Evolutionary conservation across 2,113 vertebrate genomes (phyloP).

Genomic region (Talpa occidentalis): DNA sequence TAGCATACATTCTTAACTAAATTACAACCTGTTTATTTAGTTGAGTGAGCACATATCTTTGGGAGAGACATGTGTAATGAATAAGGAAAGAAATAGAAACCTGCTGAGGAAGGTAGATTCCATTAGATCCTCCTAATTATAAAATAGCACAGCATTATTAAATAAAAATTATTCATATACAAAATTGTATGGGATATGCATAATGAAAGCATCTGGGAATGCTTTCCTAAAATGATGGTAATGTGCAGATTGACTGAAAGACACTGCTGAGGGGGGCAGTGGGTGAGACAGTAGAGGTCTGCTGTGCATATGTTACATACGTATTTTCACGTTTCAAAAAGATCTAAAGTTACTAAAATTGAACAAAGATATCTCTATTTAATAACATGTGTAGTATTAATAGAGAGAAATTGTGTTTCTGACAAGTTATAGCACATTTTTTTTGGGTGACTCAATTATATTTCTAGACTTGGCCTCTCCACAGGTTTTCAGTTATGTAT

Average conservation of each 20-base stretch:
- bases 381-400: not conserved
- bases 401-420: not conserved
- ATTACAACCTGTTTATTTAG: slow-evolving; percentile 36
- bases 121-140: not conserved
- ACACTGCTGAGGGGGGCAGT: too few relatives aligned
- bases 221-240: not conserved
- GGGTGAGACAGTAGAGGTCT: too few relatives aligned
- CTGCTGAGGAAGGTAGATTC: not conserved
- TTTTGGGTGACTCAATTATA: not conserved
- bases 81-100: not conserved
- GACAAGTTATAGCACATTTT: not conserved
- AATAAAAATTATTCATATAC: not conserved
- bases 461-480: not conserved
- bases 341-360: not conserved
- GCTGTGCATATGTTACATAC: not conserved
- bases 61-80: not conserved
- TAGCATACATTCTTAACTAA: not conserved
- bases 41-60: not conserved
- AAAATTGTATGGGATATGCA: not conserved
- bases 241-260: too few relatives aligned
- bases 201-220: not conserved
- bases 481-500: not conserved
- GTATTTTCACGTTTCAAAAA: slow-evolving; percentile 3
- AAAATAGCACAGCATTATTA: slow-evolving; percentile 20
- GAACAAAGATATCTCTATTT: not conserved